phyloP scores from a whole-genome alignment of 2,888 invertebrate genomes.

The Drosophila percnosoma region DNA sequence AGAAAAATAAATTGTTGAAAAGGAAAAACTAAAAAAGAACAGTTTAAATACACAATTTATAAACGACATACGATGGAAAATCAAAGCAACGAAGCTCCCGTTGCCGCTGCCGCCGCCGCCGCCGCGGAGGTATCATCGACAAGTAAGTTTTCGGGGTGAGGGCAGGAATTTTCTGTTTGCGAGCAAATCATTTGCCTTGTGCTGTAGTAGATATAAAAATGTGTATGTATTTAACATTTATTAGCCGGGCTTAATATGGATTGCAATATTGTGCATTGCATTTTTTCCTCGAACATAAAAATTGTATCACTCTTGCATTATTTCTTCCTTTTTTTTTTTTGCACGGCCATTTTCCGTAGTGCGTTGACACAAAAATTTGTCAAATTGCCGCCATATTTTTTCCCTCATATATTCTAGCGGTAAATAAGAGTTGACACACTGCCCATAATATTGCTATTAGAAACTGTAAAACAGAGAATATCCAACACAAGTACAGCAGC shows the following conservation, averaged over 20 bases:
- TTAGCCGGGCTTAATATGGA: conserved; percentile 43
- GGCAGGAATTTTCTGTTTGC: conserved; percentile 48
- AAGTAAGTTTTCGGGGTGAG: conserved; percentile 78
- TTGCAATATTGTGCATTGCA: conserved; percentile 29
- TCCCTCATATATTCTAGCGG: conserved; percentile 58
- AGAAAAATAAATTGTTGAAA: conserved; percentile 64
- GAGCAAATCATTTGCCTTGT: conserved; percentile 37
- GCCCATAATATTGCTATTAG: conserved; percentile 30
- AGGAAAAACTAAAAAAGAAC: conserved; percentile 50
- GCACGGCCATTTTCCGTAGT: conserved; percentile 67
- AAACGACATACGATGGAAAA: conserved; percentile 78
- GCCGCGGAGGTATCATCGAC: conserved; percentile 84
- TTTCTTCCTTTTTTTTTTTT: conserved; percentile 33
- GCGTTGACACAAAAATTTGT: conserved; percentile 60
- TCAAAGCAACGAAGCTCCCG: conserved; percentile 78
- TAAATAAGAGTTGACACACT: conserved; percentile 72
- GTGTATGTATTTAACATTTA: conserved; percentile 30
- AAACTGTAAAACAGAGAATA: conserved; percentile 47
- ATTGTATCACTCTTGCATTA: conserved; percentile 48
- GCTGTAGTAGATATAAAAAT: conserved; percentile 20
- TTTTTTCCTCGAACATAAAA: conserved; percentile 27
- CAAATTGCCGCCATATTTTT: conserved; percentile 71
- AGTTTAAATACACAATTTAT: conserved; percentile 72
- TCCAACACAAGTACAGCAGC: conserved; percentile 43
- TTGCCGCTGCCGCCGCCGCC: conserved; percentile 79